A percentile compares a stretch with the other conserved stretches of the same genome.
phyloP scores from a whole-genome alignment of 2,888 invertebrate genomes.

The Drosophila tanythrix region DNA sequence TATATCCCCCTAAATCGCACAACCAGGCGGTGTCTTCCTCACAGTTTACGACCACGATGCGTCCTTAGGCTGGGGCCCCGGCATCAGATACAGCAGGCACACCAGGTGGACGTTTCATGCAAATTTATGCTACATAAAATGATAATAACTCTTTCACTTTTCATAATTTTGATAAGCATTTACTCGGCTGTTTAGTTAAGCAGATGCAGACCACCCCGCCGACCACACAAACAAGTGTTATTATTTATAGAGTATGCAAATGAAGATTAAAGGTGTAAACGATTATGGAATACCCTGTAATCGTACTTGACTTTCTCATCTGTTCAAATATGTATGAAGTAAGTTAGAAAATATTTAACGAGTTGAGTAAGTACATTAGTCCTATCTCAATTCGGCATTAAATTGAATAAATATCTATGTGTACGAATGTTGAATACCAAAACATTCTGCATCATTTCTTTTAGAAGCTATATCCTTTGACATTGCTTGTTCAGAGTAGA shows the following conservation, averaged over 20 bases:
- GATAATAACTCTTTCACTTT: slow-evolving; percentile 74
- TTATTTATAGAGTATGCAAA: slow-evolving; percentile 4
- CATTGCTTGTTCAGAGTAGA: slow-evolving; percentile 16
- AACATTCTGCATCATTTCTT: neutral
- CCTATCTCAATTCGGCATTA: neutral
- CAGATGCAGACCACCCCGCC: slow-evolving; percentile 14
- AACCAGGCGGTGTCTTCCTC: slow-evolving; percentile 23
- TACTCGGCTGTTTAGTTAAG: slow-evolving; percentile 63
- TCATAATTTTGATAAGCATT: slow-evolving; percentile 68
- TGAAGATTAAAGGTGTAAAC: neutral
- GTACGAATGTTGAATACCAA: neutral
- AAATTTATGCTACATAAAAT: slow-evolving; percentile 75
- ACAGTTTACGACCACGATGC: slow-evolving; percentile 48
- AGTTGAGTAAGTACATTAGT: neutral
- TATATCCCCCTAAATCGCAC: slow-evolving; percentile 41
- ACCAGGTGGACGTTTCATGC: slow-evolving; percentile 52
- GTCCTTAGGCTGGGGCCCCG: slow-evolving; percentile 20
- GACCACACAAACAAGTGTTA: slow-evolving; percentile 36
- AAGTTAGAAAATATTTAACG: neutral
- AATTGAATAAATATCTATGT: neutral
- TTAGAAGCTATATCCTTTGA: neutral
- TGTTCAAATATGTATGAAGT: neutral
- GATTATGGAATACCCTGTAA: slow-evolving; percentile 9
- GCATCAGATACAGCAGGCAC: slow-evolving; percentile 25
- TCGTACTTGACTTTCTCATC: neutral